Base-by-base conservation (phyloP, 2,113 vertebrate species). In the Rhynchomys soricoides region DNA sequence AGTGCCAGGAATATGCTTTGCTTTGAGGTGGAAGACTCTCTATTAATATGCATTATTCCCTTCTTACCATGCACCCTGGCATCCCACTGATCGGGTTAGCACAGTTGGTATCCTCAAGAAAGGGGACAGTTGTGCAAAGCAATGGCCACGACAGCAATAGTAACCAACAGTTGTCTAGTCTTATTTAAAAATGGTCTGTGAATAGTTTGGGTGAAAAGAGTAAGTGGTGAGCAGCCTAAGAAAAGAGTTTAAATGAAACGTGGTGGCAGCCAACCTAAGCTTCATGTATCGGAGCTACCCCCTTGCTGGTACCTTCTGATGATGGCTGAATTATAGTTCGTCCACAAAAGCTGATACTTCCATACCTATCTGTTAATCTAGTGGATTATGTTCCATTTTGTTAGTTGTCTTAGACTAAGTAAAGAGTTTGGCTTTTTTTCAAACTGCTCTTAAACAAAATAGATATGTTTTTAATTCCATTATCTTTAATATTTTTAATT, bases 401-500 rank as follows among this genome's bases (percentile, higher is more conserved):
- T 91, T 90, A 29, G 13, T 68, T 85, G 13, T 89, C 52, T 85
- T 82, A n/a, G 11, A 77, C 75, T 90, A 96, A 89, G 64, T 89
- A 91, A 98, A 97, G 94, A 97, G 96, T 98, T 96, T 97, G 82
- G 66, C 5, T 96, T 97, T 98, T 98, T 96, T 97, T 4, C 5
- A 89, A 97, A 43, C 66, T 97, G 96, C 92, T 97, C 97, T 96
- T 98, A 97, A 98, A 96, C 98, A 98, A 97, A 98, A 97, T 97
- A 95, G 97, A 97, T 97, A 91, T 96, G 96, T 71, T 98, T 98
- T 98, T 91, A 97, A 98, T 98, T 98, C 96, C 93, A 96, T 94
- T 95, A 97, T 97, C 96, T 73, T 98, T 98, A 98, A 98, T 98
- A 98, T 98, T 98, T 98, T 98, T 98, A 97, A 98, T 97, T 98